phyloP scores from a whole-genome alignment of 1,140 invertebrate species.

The Macrobrachium nipponense region DNA sequence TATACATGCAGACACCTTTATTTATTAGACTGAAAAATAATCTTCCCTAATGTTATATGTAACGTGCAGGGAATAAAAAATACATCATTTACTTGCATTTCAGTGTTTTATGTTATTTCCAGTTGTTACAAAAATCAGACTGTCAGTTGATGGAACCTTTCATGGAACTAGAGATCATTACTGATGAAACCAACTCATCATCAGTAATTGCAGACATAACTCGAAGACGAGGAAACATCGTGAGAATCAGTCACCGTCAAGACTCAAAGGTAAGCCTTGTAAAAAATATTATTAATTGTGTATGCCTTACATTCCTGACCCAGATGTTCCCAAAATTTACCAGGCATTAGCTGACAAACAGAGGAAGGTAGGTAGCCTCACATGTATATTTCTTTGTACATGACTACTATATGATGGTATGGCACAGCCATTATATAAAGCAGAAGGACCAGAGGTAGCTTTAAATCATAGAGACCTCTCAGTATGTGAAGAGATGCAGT shows the following conservation, averaged over 20 bases:
- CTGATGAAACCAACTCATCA: slow-evolving; percentile 76
- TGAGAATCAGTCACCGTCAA: slow-evolving; percentile 69
- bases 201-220: slow-evolving; percentile 81
- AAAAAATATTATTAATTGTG: not conserved
- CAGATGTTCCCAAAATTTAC: not conserved
- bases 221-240: slow-evolving; percentile 76
- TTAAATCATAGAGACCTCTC: no score
- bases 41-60: no score
- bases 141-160: slow-evolving; percentile 85
- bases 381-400: no score
- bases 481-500: no score
- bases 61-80: no score
- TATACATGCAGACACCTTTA: no score
- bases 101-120: slow-evolving; percentile 67
- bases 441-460: no score
- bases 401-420: no score
- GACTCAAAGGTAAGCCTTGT: slow-evolving; percentile 71
- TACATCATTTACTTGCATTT: not conserved
- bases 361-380: no score
- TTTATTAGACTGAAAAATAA: no score
- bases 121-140: slow-evolving; percentile 75
- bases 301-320: not conserved
- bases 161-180: slow-evolving; percentile 86
- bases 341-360: not conserved
- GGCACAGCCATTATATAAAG: no score